Evolutionary conservation across 2,113 vertebrate species (phyloP), one percentile per base, ranked within the genome.

Genomic region (Cichladusa arquata): DNA sequence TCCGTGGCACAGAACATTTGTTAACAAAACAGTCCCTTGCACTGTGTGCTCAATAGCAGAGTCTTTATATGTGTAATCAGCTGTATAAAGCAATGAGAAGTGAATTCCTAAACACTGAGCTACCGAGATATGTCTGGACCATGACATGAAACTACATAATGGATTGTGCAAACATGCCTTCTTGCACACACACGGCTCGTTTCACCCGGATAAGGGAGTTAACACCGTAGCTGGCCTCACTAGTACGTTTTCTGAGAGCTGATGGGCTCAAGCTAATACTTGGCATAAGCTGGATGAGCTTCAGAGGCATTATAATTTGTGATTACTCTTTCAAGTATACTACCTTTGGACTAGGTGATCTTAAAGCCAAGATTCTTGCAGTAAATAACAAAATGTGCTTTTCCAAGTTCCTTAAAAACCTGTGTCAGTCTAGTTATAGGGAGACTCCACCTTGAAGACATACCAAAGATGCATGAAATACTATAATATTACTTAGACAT

Each of bases 21-120:
- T 81, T 86, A 88, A 81, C 82, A 94, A 94, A 95, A 92, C 45
- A 81, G 50, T 89, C 19, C 31, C 40, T 92, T 83, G 69, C 51
- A 81, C 53, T 45, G 38, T 77, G 42, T 81, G 67, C 45, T 85
- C 61, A 76, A 69, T 62, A 83, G n/a, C 34, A 51, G 54, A 54
- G 10, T 38, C 44, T 76, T 34, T 92, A 42, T 80, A 53, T 79
- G 72, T 86, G 77, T 94, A 96, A 95, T 96, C 88, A 93, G 42
- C 83, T 95, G 78, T 80, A 91, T n/a, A 47, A 87, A 95, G 76
- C 33, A 76, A 54, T 53, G 23, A 87, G 47, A 90, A 90, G 33
- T 36, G 45, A 84, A 92, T 92, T 79, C 84, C 82, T 76, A 87
- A 97, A 67, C 48, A 61, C 51, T 81, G 61, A 76, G 51, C 65